A percentile compares a stretch with the other conserved stretches of the same genome.
Evolutionary conservation across 1,140 invertebrate genomes (phyloP).

Genomic region (Acromyrmex heyeri): DNA sequence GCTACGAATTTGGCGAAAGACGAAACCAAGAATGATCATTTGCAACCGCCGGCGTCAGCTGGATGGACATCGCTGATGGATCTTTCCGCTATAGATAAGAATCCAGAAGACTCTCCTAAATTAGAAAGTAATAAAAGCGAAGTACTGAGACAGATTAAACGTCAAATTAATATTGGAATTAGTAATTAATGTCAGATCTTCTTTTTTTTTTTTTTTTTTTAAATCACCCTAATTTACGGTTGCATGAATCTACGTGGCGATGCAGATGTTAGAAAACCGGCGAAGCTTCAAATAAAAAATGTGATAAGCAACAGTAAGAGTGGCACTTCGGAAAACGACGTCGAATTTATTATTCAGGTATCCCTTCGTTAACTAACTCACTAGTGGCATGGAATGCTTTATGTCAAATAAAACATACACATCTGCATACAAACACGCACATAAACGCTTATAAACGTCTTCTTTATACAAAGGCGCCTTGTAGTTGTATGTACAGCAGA

Average conservation of each 20-base stretch:
- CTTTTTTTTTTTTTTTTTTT: neutral
- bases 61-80: slow-evolving; percentile 74
- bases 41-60: slow-evolving; percentile 15
- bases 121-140: slow-evolving; percentile 55
- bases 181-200: neutral
- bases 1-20: slow-evolving; percentile 87
- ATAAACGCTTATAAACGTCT: slow-evolving; percentile 24
- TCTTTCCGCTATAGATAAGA: slow-evolving; percentile 68
- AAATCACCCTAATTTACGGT: slow-evolving; percentile 7
- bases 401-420: slow-evolving; percentile 34
- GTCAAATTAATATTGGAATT: slow-evolving; percentile 50
- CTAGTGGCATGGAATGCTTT: slow-evolving; percentile 43
- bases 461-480: slow-evolving; percentile 5
- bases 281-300: slow-evolving; percentile 83
- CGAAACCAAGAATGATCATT: slow-evolving; percentile 69
- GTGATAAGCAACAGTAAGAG: slow-evolving; percentile 83
- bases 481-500: slow-evolving; percentile 24
- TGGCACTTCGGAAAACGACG: slow-evolving; percentile 80
- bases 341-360: slow-evolving; percentile 85
- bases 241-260: neutral
- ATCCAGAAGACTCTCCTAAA: slow-evolving; percentile 51
- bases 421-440: neutral
- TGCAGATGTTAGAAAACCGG: slow-evolving; percentile 70
- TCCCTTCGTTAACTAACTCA: slow-evolving; percentile 1
- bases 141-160: slow-evolving; percentile 38